Evolutionary conservation across 2,797 vertebrate genomes (phyloP).

Genomic region (Crenichthys baileyi): DNA sequence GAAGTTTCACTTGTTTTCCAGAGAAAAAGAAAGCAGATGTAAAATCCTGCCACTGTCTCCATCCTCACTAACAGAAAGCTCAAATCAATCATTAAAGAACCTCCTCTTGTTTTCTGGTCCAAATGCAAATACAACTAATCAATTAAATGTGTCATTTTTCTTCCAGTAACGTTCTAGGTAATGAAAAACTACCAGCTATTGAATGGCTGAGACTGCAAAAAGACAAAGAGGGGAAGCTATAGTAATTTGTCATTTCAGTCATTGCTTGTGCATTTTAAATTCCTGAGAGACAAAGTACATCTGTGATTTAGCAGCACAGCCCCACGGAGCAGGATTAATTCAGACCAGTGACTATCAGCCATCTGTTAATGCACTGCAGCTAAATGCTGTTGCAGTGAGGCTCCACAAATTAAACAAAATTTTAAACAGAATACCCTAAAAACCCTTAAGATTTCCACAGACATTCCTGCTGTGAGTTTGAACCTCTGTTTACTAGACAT

Average conservation of each 20-base stretch:
- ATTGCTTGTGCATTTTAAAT: constrained; percentile 2
- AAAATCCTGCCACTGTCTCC: not conserved
- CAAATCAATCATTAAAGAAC: not conserved
- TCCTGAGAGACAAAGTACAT: not conserved
- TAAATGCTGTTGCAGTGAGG: too few species aligned
- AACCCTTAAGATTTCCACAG: not conserved
- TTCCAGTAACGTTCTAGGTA: not conserved
- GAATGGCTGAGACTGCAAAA: constrained; percentile 1
- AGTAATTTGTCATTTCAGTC: not conserved
- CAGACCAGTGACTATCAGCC: not conserved
- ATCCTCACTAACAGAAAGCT: not conserved
- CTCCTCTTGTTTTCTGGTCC: not conserved
- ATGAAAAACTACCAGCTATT: not conserved
- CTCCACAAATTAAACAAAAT: not conserved
- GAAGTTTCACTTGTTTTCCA: not conserved
- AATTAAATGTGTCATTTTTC: not conserved
- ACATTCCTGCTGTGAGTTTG: not conserved
- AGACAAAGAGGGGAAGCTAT: not conserved
- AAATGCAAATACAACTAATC: not conserved
- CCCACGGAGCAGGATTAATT: not conserved
- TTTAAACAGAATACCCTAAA: not conserved
- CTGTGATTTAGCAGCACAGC: not conserved
- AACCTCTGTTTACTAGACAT: not conserved
- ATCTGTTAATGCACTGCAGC: not conserved
- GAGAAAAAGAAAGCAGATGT: not conserved